phyloP scores from a whole-genome alignment of 2,113 vertebrate species.

The Phaethornis superciliosus region DNA sequence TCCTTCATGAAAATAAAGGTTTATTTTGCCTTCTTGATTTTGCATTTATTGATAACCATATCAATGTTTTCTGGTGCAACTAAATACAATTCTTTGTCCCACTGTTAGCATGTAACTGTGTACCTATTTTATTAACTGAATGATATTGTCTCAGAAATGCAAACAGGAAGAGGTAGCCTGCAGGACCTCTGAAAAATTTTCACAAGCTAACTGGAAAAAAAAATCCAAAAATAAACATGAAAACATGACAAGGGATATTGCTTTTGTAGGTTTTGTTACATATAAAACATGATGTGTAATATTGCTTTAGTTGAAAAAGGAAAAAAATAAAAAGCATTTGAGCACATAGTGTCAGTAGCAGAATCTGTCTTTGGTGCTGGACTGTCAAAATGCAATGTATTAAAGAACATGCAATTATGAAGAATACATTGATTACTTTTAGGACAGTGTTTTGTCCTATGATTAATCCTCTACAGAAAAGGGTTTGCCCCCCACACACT shows the following conservation, averaged over 20 bases:
- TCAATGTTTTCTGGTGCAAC: background rate
- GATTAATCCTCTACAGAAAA: background rate
- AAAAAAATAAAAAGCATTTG: background rate
- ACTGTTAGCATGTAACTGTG: background rate
- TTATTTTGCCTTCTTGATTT: background rate
- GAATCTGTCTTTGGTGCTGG: background rate
- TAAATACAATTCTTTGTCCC: background rate
- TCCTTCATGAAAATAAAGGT: background rate
- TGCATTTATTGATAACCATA: background rate
- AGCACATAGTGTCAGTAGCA: background rate
- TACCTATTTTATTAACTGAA: background rate
- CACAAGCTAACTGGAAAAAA: background rate
- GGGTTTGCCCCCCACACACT: rapidly evolving
- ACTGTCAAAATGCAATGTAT: background rate
- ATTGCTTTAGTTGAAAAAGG: background rate
- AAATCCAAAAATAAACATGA: background rate
- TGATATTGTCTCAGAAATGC: background rate
- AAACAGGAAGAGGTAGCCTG: background rate
- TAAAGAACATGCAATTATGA: background rate
- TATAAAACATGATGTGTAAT: rapidly evolving
- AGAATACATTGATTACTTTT: background rate
- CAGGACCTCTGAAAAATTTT: background rate
- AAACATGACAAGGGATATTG: rapidly evolving
- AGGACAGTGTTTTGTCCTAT: background rate
- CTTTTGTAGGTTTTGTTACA: background rate